Conservation (phyloP, 2,797 vertebrate genomes). For the Tachyglossus aculeatus region DNA sequence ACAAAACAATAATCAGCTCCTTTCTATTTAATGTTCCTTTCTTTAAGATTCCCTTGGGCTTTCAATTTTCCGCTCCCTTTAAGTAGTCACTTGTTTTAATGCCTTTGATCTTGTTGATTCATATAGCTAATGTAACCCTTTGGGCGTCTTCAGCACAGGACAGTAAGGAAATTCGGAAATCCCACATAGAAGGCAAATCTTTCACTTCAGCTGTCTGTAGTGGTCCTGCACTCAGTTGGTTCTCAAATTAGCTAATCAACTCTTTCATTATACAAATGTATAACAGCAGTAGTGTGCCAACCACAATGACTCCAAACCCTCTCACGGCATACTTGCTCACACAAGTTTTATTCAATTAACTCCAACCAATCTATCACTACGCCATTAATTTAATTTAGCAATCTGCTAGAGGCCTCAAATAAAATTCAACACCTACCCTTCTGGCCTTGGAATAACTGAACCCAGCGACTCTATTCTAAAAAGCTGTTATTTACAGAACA, state of each 20-base stretch:
- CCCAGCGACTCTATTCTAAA: neutral
- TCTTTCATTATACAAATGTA: neutral
- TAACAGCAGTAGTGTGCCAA: neutral
- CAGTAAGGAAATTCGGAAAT: neutral
- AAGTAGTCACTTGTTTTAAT: too few species aligned
- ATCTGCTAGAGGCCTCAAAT: neutral
- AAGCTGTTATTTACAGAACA: neutral
- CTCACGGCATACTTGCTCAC: neutral
- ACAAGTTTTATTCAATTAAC: neutral
- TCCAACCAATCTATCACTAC: neutral
- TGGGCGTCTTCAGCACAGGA: neutral
- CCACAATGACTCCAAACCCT: neutral
- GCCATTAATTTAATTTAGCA: neutral
- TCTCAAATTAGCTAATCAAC: neutral
- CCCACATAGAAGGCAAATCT: neutral
- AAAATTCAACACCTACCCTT: neutral
- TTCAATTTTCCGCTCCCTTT: neutral
- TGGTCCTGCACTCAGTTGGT: neutral
- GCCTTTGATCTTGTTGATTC: neutral
- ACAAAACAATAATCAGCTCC: neutral
- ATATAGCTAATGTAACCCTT: neutral
- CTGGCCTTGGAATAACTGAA: neutral
- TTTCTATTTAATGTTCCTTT: neutral
- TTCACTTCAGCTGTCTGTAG: neutral
- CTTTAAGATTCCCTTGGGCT: neutral